Base-by-base conservation (phyloP, 2,888 invertebrate species). In the Latrodectus hesperus region DNA sequence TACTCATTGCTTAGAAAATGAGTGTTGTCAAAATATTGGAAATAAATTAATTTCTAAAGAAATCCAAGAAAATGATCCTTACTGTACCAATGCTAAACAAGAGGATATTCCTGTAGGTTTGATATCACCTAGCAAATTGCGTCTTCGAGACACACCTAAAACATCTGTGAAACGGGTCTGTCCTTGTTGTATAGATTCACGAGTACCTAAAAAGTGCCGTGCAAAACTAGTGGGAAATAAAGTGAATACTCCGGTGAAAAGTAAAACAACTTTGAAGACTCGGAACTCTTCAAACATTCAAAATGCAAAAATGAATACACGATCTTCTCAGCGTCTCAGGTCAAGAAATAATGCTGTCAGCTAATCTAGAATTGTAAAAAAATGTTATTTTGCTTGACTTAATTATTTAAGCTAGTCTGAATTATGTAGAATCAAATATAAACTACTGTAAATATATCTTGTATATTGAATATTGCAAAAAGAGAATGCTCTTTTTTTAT, bases 311-410 rank as follows among this genome's bases (percentile, higher is more conserved):
- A 68, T 80, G n/a, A 84, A 88, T 72, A 84, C 84, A 22, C 80
- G 88, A 73, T 88, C 88, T 22, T 88, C 88, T 76, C 84, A 76
- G 26, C 83, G 88, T 53, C 88, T 83, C 76, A 84, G 88, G 80
- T 83, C 88, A 60, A 84, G 88, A 76, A 78, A 83, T 52, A 88
- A 76, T 60, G 75, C 88, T 68, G 67, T 88, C 76, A 79, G 71
- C 55, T 88, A 84, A 79, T 60, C 53, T 60, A n/a, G 67, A 71
- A 64, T 68, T 79, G 79, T 64, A 67, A 85, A 74, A 51, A 74
- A 79, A 85, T 84, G 78, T 81, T 84, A 53, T 87, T 67, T 87
- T 76, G 77, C 79, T 77, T 73, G 49, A 52, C 64, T 60, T 64
- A 22, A 6, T 22, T 75, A 38, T 82, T 60, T 77, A 77, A 81